These are phyloP conservation scores for zebrafish (Danio rerio) DNA, from an alignment of 2,113 vertebrate genomes.

Conservation along the genomic window GRCz12tu NC_133194.1:31211501-31212000, in stretches of 20 bases:
- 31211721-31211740: not conserved
- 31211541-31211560: slow-evolving; percentile 98
- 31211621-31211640: slow-evolving; percentile 64
- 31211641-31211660: slow-evolving; percentile 56
- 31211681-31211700: not conserved
- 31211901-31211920: slow-evolving; percentile 35
- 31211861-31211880: not conserved
- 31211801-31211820: not conserved
- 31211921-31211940: slow-evolving; percentile 37
- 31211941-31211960: slow-evolving; percentile 29
- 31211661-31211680: slow-evolving; percentile 59
- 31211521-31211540: slow-evolving; percentile 95
- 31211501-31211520: slow-evolving; percentile 89
- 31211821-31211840: not conserved
- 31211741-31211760: not conserved
- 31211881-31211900: not conserved
- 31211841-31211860: not conserved
- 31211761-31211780: not conserved
- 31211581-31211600: slow-evolving; percentile 74
- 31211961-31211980: not conserved
- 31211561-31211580: slow-evolving; percentile 86
- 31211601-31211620: slow-evolving; percentile 59
- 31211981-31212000: not conserved
- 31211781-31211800: not conserved
- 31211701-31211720: not conserved